Evolutionary conservation across 2,797 vertebrate species (phyloP).

Genomic region (Scomberomorus guttatus): DNA sequence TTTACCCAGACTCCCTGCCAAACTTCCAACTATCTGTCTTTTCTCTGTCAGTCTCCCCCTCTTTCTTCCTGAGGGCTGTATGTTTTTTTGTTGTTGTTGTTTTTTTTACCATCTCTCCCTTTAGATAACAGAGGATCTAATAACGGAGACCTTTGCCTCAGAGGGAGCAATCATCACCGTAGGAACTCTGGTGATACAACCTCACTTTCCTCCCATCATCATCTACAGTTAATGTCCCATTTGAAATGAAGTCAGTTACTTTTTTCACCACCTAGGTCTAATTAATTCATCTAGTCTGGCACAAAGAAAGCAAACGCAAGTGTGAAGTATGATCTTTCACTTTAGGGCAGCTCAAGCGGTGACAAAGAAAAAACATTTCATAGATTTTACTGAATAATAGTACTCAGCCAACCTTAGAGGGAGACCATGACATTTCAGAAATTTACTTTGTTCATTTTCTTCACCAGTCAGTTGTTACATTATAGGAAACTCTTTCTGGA

Average conservation of each 20-base stretch:
- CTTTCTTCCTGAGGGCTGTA: slow-evolving; percentile 3
- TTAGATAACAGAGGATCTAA: slow-evolving; percentile 36
- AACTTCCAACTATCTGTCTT: slow-evolving; percentile 11
- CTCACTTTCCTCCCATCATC: slow-evolving; percentile 4
- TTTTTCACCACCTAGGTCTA: not conserved
- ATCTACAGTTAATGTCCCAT: slow-evolving; percentile 8
- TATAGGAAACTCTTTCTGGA: slow-evolving; percentile 14
- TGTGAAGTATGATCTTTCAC: slow-evolving; percentile 30
- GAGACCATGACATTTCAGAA: slow-evolving; percentile 47
- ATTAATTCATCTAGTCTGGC: slow-evolving; percentile 39
- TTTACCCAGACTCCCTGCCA: slow-evolving; percentile 38
- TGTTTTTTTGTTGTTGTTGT: not conserved
- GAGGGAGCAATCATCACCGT: slow-evolving; percentile 28
- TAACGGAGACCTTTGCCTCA: slow-evolving; percentile 39
- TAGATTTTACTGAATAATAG: slow-evolving; percentile 28
- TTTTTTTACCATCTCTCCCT: not conserved
- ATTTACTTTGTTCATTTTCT: slow-evolving; percentile 24
- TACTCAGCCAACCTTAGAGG: slow-evolving; percentile 24
- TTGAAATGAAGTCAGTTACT: slow-evolving; percentile 16
- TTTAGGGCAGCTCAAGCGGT: not conserved
- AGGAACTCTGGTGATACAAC: slow-evolving; percentile 14
- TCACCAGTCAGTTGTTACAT: slow-evolving; percentile 22
- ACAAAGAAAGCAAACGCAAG: slow-evolving; percentile 30
- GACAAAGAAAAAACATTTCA: not conserved
- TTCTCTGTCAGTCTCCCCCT: slow-evolving; percentile 20